These are phyloP conservation scores for Cryptoblepharus egeriae DNA, from an alignment of 2,797 vertebrate genomes.

Conservation along the genomic window DNA sequence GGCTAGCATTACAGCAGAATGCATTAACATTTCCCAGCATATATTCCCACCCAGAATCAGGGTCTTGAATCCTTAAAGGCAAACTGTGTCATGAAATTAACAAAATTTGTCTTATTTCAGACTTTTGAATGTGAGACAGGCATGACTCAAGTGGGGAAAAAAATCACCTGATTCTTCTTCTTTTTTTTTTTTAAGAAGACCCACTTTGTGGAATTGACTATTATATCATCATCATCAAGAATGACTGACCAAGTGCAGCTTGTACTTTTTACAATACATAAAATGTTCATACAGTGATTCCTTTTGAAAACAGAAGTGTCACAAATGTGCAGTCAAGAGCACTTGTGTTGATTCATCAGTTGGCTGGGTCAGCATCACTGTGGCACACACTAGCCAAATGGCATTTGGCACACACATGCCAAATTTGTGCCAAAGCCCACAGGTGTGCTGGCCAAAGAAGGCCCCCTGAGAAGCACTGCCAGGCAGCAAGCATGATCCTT, in stretches of 20 bases:
- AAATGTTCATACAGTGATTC: neutral
- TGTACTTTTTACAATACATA: neutral
- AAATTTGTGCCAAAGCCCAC: no score
- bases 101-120: neutral
- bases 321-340: no score
- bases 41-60: neutral
- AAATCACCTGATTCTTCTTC: neutral
- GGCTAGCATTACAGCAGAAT: constrained; percentile 12
- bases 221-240: no score
- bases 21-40: constrained; percentile 25
- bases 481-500: no score
- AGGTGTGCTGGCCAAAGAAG: no score
- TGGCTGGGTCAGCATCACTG: no score
- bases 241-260: neutral
- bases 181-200: neutral
- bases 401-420: no score
- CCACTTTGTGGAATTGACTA: neutral
- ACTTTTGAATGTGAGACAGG: neutral
- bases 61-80: neutral
- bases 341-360: no score
- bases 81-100: neutral
- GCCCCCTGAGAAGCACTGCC: no score
- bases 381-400: no score
- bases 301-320: neutral
- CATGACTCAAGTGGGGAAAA: neutral